Evolutionary conservation across 1,140 invertebrate genomes (phyloP).

Genomic region (Dendrolimus punctatus): DNA sequence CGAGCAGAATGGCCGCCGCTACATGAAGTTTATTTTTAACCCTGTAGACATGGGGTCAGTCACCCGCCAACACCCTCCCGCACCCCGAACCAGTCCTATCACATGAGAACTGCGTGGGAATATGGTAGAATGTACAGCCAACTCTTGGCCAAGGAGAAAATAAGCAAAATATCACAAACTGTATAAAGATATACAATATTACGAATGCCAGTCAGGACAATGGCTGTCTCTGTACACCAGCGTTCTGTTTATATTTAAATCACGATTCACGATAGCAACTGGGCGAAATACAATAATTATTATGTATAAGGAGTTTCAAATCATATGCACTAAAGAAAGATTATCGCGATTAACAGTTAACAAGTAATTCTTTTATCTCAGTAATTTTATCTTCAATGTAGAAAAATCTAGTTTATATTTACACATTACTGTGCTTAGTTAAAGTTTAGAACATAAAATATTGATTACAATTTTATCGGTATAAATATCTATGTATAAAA

Average conservation of each 20-base stretch:
- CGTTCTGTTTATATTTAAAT: conserved; percentile 8
- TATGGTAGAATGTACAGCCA: conserved; percentile 33
- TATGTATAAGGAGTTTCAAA: too few relatives aligned
- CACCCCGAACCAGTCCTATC: conserved; percentile 57
- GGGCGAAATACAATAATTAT: too few relatives aligned
- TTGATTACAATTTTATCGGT: too few relatives aligned
- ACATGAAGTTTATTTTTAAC: conserved; percentile 67
- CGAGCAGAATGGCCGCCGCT: conserved; percentile 61
- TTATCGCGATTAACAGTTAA: too few relatives aligned
- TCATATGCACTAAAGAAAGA: too few relatives aligned
- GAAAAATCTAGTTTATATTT: too few relatives aligned
- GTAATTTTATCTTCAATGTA: too few relatives aligned
- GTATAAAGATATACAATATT: conserved; percentile 6
- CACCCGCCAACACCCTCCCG: conserved; percentile 55
- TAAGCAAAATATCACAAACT: conserved; percentile 29
- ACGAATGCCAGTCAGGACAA: conserved; percentile 21
- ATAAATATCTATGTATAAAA: too few relatives aligned
- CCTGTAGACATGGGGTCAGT: conserved; percentile 61
- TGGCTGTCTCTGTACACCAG: neutral
- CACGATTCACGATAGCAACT: conserved; percentile 4
- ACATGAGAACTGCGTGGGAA: conserved; percentile 65
- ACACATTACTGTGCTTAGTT: too few relatives aligned
- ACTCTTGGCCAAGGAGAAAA: conserved; percentile 29
- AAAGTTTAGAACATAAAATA: too few relatives aligned
- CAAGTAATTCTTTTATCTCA: too few relatives aligned